These are phyloP conservation scores for Ctenopoma kingsleyae DNA, from an alignment of 2,797 vertebrate species.

Conservation along the genomic window DNA sequence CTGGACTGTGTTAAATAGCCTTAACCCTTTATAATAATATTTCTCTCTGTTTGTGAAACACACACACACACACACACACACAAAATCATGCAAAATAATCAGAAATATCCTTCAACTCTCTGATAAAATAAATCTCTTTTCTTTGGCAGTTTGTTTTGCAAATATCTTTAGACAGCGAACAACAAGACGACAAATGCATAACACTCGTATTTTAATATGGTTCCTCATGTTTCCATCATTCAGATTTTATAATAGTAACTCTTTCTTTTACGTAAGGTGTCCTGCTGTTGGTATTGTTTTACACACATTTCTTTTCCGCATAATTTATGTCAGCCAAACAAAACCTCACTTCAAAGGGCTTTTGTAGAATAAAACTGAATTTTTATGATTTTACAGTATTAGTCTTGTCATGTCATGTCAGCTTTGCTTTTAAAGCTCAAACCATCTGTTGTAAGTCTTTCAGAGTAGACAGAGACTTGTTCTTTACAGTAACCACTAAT, in stretches of 20 bases:
- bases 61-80: constrained; percentile 14
- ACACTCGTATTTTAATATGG: neutral
- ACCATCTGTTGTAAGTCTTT: too few relatives aligned
- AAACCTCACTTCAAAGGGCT: constrained; percentile 19
- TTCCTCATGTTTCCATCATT: constrained; percentile 42
- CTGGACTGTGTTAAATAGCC: constrained; percentile 80
- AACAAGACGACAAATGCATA: neutral
- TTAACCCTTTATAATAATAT: constrained; percentile 83
- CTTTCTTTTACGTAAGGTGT: constrained; percentile 46
- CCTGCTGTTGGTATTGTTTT: constrained; percentile 47
- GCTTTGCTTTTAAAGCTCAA: neutral
- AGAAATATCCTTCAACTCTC: constrained; percentile 22
- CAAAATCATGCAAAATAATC: constrained; percentile 21
- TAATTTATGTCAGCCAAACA: constrained; percentile 46
- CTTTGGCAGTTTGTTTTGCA: neutral
- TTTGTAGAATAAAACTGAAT: constrained; percentile 15
- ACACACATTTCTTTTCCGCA: constrained; percentile 5
- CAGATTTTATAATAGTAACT: constrained; percentile 39
- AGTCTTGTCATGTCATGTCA: neutral
- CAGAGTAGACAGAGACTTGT: too few relatives aligned
- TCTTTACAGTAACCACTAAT: neutral
- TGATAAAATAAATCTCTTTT: constrained; percentile 10
- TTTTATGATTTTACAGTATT: neutral
- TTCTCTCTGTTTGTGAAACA: constrained; percentile 72
- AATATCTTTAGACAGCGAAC: constrained; percentile 3